Evolutionary conservation across 2,888 invertebrate species (phyloP).

Genomic region (Caenorhabditis virilis): DNA sequence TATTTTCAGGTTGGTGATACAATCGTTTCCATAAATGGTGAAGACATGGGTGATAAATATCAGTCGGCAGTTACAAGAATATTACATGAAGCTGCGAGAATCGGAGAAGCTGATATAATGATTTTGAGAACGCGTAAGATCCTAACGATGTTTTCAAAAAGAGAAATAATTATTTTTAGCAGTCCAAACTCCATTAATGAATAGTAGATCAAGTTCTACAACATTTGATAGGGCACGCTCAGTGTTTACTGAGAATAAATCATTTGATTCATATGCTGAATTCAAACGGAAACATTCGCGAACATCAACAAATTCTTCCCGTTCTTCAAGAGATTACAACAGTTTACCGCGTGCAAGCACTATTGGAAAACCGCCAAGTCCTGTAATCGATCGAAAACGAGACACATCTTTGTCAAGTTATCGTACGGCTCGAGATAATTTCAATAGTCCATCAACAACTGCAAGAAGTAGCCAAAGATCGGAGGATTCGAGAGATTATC

Average conservation of each 20-base stretch:
- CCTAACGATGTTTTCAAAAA: too few relatives aligned
- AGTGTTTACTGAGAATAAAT: slow-evolving; percentile 31
- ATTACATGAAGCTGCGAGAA: slow-evolving; percentile 63
- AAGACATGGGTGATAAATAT: slow-evolving; percentile 62
- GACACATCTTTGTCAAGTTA: slow-evolving; percentile 32
- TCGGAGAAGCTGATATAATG: slow-evolving; percentile 49
- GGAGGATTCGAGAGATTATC: slow-evolving; percentile 31
- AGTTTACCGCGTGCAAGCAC: slow-evolving; percentile 46
- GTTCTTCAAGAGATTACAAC: slow-evolving; percentile 44
- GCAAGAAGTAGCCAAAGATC: slow-evolving; percentile 29
- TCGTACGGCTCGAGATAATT: slow-evolving; percentile 31
- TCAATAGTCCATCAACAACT: slow-evolving; percentile 15
- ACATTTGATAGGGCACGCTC: slow-evolving; percentile 35
- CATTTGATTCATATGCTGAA: slow-evolving; percentile 45
- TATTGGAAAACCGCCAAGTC: background rate
- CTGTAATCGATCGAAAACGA: slow-evolving; percentile 14
- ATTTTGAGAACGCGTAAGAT: slow-evolving; percentile 38
- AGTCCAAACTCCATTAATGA: too few relatives aligned
- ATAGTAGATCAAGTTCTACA: too few relatives aligned
- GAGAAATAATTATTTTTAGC: too few relatives aligned
- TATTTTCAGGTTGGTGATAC: slow-evolving; percentile 67
- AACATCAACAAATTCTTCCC: slow-evolving; percentile 25
- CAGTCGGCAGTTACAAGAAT: slow-evolving; percentile 65
- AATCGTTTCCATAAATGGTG: slow-evolving; percentile 67
- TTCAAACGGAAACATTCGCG: slow-evolving; percentile 45